Conservation (phyloP, 2,113 vertebrate genomes). For the Casuarius casuarius region DNA sequence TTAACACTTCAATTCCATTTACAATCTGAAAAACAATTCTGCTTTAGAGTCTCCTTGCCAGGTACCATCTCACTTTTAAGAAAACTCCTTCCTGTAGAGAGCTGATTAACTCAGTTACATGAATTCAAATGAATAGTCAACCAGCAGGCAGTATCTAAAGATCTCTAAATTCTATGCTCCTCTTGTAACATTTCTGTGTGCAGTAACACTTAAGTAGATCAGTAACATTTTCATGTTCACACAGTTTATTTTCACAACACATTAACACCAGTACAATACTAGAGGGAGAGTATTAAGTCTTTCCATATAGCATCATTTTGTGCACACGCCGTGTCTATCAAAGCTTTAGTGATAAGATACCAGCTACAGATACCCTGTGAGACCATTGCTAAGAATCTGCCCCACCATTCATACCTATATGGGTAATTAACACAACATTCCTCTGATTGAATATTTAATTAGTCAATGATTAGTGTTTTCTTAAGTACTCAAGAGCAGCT, state of each 20-base stretch:
- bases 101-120: neutral
- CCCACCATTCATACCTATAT: neutral
- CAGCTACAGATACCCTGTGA: neutral
- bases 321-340: neutral
- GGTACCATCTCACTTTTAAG: neutral
- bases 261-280: neutral
- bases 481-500: neutral
- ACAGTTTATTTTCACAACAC: constrained; percentile 11
- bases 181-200: neutral
- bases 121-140: neutral
- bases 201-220: constrained; percentile 24
- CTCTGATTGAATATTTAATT: neutral
- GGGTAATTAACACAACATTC: neutral
- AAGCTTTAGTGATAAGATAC: constrained; percentile 6
- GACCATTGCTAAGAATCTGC: neutral
- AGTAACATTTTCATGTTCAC: constrained; percentile 7
- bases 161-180: neutral
- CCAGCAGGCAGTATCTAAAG: neutral
- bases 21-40: neutral
- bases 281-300: neutral
- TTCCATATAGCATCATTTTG: neutral
- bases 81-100: neutral
- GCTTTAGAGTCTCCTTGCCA: neutral
- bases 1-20: neutral
- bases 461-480: neutral